A percentile compares a stretch with the other conserved stretches of the same genome.
phyloP scores from a whole-genome alignment of 2,113 vertebrate species.

The Salvator merianae region DNA sequence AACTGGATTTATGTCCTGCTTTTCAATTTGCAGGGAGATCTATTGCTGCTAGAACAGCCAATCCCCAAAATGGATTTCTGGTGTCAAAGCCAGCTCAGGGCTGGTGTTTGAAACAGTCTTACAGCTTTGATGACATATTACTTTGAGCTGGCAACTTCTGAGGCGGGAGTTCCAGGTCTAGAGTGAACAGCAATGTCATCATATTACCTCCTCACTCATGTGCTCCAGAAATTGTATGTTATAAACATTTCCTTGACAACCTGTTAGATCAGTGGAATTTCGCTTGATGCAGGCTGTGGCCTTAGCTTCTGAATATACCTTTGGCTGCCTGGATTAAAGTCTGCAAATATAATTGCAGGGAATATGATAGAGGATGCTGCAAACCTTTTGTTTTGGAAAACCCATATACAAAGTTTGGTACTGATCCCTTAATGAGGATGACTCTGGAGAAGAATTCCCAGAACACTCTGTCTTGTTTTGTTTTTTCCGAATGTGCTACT shows the following conservation, averaged over 20 bases:
- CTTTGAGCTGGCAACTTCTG: not conserved
- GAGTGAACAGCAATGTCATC: not conserved
- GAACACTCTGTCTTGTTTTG: no score
- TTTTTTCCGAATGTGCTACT: no score
- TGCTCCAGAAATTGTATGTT: not conserved
- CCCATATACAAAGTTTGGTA: no score
- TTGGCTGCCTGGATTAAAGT: no score
- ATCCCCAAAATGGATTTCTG: not conserved
- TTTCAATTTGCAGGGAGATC: not conserved
- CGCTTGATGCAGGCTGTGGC: not conserved
- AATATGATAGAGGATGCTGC: not conserved
- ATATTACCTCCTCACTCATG: not conserved
- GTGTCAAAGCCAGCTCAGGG: not conserved
- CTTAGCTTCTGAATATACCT: not conserved
- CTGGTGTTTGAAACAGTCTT: not conserved
- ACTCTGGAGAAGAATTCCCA: no score
- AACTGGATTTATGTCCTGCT: fast-evolving
- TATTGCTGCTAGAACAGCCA: slow-evolving; percentile 10
- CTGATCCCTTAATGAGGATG: not conserved
- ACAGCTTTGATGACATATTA: not conserved
- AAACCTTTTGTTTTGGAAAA: not conserved
- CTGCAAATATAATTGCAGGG: not conserved
- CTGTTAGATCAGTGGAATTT: not conserved
- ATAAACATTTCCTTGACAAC: slow-evolving; percentile 8
- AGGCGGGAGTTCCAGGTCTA: not conserved